These are phyloP conservation scores for Malurus elegans DNA, from an alignment of 2,113 vertebrate species.

Conservation along the genomic window DNA sequence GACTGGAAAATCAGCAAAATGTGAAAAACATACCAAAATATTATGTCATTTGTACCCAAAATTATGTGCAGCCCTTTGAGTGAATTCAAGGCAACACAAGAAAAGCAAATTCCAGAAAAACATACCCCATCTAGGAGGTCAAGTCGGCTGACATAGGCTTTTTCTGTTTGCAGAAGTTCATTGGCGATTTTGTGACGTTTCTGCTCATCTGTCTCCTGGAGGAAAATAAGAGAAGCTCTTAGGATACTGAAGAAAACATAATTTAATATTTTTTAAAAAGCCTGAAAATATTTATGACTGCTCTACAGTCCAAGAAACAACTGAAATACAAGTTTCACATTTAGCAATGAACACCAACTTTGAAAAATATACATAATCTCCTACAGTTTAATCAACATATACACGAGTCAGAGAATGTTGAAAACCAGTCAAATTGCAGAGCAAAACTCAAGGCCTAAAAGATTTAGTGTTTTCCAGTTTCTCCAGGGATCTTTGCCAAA, in stretches of 20 bases:
- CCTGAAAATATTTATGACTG: not conserved
- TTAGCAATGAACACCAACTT: not conserved
- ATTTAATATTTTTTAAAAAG: not conserved
- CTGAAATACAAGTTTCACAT: not conserved
- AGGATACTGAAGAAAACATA: not conserved
- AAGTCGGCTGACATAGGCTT: slow-evolving; percentile 89
- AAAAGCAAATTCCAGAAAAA: not conserved
- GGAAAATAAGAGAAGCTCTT: not conserved
- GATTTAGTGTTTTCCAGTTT: not conserved
- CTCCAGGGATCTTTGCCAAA: not conserved
- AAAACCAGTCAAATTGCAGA: not conserved
- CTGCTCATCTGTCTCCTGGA: slow-evolving; percentile 92
- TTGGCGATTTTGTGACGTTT: slow-evolving; percentile 95
- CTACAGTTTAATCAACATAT: not conserved
- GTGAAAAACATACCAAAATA: not conserved
- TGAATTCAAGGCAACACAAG: not conserved
- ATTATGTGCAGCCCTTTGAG: not conserved
- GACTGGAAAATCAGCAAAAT: not conserved
- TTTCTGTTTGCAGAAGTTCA: slow-evolving; percentile 94
- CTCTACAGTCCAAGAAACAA: not conserved
- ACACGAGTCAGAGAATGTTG: not conserved
- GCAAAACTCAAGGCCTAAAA: not conserved
- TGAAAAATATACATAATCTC: not conserved
- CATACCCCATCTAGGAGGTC: slow-evolving; percentile 84
- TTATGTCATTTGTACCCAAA: not conserved